phyloP scores from a whole-genome alignment of 2,797 vertebrate species.

The Eutrigla gurnardus region DNA sequence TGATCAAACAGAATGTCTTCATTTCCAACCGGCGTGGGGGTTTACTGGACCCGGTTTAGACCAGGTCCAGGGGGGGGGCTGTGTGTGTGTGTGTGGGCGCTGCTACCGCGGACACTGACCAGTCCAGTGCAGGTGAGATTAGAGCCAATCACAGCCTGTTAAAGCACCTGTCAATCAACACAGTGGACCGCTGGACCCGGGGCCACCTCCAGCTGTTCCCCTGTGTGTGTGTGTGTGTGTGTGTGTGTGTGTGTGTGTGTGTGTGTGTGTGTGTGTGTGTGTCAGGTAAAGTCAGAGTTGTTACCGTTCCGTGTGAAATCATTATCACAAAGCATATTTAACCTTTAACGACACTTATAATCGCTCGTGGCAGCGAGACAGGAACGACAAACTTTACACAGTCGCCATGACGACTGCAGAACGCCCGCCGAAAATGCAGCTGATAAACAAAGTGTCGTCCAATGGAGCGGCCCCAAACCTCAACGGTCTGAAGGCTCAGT shows the following conservation, averaged over 20 bases:
- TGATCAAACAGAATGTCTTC: conserved; percentile 83
- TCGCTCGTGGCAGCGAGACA: conserved; percentile 63
- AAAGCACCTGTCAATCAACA: conserved; percentile 79
- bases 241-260: conserved; percentile 44
- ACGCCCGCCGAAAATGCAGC: conserved; percentile 70
- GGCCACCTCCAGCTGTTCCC: conserved; percentile 66
- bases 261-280: conserved; percentile 57
- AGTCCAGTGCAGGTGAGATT: conserved; percentile 79
- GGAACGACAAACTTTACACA: conserved; percentile 84
- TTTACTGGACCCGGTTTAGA: too few relatives aligned
- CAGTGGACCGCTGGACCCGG: conserved; percentile 55
- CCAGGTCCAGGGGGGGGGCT: too few relatives aligned
- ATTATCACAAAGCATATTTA: conserved; percentile 52
- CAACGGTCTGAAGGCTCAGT: conserved; percentile 47
- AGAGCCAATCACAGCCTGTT: conserved; percentile 80
- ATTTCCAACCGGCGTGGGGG: conserved; percentile 66
- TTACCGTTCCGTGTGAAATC: conserved; percentile 46
- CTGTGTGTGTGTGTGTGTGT: conserved; percentile 36
- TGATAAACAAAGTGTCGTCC: conserved; percentile 69
- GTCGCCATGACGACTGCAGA: conserved; percentile 81
- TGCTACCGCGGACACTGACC: conserved; percentile 44
- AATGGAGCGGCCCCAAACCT: conserved; percentile 49
- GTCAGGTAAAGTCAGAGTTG: conserved; percentile 65
- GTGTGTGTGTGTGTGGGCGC: conserved; percentile 25
- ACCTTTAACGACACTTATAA: conserved; percentile 41